Evolutionary conservation across 1,140 invertebrate genomes (phyloP), one percentile per base, ranked within the genome.

Genomic region (Saccostrea cuccullata): DNA sequence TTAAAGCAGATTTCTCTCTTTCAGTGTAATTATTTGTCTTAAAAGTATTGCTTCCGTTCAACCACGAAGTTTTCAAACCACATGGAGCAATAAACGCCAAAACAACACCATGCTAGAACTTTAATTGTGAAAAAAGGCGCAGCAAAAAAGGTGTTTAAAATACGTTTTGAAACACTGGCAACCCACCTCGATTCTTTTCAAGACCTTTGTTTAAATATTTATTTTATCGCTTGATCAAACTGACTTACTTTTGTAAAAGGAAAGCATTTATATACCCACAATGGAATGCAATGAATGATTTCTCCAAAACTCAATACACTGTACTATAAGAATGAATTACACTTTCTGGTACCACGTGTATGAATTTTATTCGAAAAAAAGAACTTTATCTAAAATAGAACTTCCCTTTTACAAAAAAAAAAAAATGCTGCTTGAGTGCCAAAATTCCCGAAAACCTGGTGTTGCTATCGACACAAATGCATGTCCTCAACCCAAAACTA

Each of bases 161-260:
- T 20, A 20, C n/a, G 17, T 17, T 64, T 64, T 64, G 17, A n/a
- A 64, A 64, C 13, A 20, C 17, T 64, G n/a, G 15, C 15, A 64
- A 64, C 58, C 17, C 15, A 64, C 58, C 58, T 64, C 58, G 20
- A 20, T 64, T 64, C 58, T 64, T 64, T 20, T 64, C 58, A 64
- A 30, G 30, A 30, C 70, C 2, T 64, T 64, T 64, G 58, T 20
- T 64, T 64, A 64, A 64, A 64, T 64, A 77, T 77, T 40, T 30
- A 30, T 77, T 36, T 36, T 77, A 77, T 36, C 26, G 23, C 13
- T 30, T 26, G 15, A 77, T 40, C 70, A 77, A 36, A 77, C 70
- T 36, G 23, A 77, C 70, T 77, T 77, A 13, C 26, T 77, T 77
- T 30, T 77, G 70, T 15, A 36, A 77, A 77, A 77, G 70, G 26